Evolutionary conservation across 1,140 invertebrate species (phyloP).

Genomic region (Drosophila jambulina): DNA sequence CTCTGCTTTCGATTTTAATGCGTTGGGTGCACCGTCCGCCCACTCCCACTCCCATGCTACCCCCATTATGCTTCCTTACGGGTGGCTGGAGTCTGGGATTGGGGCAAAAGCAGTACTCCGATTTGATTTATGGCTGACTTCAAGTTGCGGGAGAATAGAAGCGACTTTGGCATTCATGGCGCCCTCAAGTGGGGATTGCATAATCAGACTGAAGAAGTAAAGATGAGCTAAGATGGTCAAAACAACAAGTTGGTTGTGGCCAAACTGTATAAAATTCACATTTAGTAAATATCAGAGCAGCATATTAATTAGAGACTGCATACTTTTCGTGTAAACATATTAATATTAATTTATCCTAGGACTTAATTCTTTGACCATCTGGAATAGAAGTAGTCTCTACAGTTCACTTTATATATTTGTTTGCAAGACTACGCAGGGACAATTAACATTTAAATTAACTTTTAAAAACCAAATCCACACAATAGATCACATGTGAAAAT

Average conservation of each 20-base stretch:
- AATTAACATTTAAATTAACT: not conserved
- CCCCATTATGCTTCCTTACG: constrained; percentile 39
- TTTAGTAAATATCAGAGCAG: not conserved
- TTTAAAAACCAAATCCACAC: too few relatives aligned
- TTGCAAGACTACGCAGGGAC: not conserved
- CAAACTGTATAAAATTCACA: not conserved
- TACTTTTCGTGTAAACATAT: not conserved
- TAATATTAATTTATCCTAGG: too few relatives aligned
- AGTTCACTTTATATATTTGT: not conserved
- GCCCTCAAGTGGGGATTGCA: constrained; percentile 68
- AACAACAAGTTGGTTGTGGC: not conserved
- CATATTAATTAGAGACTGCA: not conserved
- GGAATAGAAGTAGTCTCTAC: not conserved
- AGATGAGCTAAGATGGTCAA: constrained; percentile 7
- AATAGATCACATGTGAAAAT: too few relatives aligned
- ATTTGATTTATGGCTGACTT: constrained; percentile 79
- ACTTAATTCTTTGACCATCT: not conserved
- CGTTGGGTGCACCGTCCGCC: constrained; percentile 8
- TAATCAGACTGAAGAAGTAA: constrained; percentile 39
- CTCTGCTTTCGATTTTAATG: constrained; percentile 61
- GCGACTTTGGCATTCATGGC: constrained; percentile 44
- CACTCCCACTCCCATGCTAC: not conserved
- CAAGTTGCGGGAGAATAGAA: constrained; percentile 53
- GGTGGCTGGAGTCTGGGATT: constrained; percentile 40
- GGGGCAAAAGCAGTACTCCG: constrained; percentile 45